A percentile compares a stretch with the other conserved stretches of the same genome.
These are phyloP conservation scores for Shargacucullia verbasci DNA, from an alignment of 2,888 invertebrate species.

Conservation along the genomic window DNA sequence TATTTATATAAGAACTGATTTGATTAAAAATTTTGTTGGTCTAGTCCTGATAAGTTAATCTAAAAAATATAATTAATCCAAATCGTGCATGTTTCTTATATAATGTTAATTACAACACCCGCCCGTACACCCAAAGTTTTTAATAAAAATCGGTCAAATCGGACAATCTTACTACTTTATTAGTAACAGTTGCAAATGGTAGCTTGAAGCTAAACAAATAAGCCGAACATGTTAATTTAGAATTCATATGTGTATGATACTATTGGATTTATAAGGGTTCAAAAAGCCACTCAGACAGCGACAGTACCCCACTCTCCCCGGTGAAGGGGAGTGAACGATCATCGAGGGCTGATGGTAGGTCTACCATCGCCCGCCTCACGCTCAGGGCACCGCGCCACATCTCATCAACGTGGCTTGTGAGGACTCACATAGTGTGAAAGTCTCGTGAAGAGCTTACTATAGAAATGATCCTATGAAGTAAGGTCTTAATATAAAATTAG, in stretches of 20 bases:
- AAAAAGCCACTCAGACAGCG: conserved; percentile 46
- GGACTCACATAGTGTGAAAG: conserved; percentile 52
- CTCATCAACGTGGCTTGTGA: conserved; percentile 57
- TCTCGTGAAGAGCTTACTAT: conserved; percentile 55
- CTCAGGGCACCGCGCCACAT: conserved; percentile 60
- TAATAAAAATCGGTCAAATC: no score
- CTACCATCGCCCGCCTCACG: conserved; percentile 56
- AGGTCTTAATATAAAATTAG: conserved; percentile 25
- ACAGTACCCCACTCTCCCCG: conserved; percentile 44
- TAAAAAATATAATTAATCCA: background rate
- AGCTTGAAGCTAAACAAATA: no score
- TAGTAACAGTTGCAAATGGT: no score
- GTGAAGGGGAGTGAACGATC: conserved; percentile 55
- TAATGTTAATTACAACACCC: no score
- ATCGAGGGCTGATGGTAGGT: conserved; percentile 52
- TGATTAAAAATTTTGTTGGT: no score
- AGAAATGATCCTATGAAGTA: conserved; percentile 54
- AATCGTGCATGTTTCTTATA: no score
- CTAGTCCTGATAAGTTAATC: no score
- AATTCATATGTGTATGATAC: no score
- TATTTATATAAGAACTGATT: conserved; percentile 68
- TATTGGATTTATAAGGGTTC: no score
- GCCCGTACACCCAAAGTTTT: no score
- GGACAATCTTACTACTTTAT: no score
- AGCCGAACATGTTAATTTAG: no score